These are phyloP conservation scores for Grallaria varia DNA, from an alignment of 2,113 vertebrate species.

Conservation along the genomic window DNA sequence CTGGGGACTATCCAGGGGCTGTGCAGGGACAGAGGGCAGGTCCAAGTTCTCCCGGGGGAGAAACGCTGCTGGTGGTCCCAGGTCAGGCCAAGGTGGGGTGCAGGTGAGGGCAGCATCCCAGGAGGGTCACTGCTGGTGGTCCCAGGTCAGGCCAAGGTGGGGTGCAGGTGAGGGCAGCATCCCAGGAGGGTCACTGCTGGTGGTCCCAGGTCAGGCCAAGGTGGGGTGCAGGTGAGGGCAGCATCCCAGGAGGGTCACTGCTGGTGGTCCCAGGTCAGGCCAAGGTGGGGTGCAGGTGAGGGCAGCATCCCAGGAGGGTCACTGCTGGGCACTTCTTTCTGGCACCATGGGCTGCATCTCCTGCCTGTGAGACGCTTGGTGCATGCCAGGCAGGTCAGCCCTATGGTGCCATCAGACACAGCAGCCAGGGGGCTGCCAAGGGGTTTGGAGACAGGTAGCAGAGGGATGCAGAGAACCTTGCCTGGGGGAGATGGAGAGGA, in stretches of 20 bases:
- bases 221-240: background rate
- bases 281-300: too few relatives aligned
- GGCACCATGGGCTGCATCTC: accelerated
- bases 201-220: background rate
- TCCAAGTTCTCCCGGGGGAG: accelerated
- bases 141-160: background rate
- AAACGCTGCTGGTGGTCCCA: background rate
- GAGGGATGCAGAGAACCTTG: background rate
- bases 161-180: background rate
- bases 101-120: background rate
- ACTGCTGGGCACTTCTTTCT: background rate
- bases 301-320: accelerated
- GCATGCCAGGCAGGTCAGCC: background rate
- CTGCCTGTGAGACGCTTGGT: background rate
- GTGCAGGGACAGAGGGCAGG: background rate
- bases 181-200: accelerated
- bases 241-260: accelerated
- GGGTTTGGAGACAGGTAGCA: background rate
- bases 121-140: accelerated
- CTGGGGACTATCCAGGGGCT: background rate
- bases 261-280: too few relatives aligned
- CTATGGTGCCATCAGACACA: background rate
- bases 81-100: too few relatives aligned
- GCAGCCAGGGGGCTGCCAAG: background rate
- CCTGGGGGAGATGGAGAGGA: background rate